These are phyloP conservation scores for Morinoia aosen DNA, from an alignment of 2,888 invertebrate genomes.

Conservation along the genomic window DNA sequence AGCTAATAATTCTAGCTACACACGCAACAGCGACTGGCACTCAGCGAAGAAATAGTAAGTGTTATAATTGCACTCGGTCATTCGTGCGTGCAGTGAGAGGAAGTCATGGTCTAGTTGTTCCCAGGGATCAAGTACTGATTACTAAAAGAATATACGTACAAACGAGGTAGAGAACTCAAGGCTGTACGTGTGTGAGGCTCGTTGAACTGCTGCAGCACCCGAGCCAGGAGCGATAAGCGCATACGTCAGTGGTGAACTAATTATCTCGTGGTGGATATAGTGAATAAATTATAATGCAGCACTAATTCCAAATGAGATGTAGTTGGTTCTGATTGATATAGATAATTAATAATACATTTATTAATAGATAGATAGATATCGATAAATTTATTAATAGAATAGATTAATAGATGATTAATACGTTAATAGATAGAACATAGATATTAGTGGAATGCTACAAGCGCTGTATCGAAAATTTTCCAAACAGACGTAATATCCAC, in stretches of 20 bases:
- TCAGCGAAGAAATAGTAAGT: not conserved
- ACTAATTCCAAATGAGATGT: too few relatives aligned
- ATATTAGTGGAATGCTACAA: too few relatives aligned
- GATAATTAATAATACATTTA: too few relatives aligned
- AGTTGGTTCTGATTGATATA: too few relatives aligned
- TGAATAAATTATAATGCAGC: not conserved
- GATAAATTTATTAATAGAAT: too few relatives aligned
- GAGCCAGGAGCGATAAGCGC: not conserved
- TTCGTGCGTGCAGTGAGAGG: conserved; percentile 4
- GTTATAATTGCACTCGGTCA: not conserved
- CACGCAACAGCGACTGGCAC: not conserved
- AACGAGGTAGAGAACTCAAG: not conserved
- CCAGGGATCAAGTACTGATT: not conserved
- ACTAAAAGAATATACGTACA: not conserved
- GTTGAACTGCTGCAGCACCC: not conserved
- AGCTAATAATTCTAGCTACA: not conserved
- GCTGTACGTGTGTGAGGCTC: not conserved
- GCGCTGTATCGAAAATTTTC: too few relatives aligned
- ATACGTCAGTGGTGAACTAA: not conserved
- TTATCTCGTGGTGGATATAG: not conserved
- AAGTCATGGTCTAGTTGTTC: not conserved
- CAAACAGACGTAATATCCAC: too few relatives aligned
- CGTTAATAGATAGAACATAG: too few relatives aligned
- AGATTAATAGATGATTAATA: too few relatives aligned
- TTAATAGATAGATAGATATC: too few relatives aligned